Base-by-base conservation (phyloP, 2,113 vertebrate species). In the Oenanthe melanoleuca region DNA sequence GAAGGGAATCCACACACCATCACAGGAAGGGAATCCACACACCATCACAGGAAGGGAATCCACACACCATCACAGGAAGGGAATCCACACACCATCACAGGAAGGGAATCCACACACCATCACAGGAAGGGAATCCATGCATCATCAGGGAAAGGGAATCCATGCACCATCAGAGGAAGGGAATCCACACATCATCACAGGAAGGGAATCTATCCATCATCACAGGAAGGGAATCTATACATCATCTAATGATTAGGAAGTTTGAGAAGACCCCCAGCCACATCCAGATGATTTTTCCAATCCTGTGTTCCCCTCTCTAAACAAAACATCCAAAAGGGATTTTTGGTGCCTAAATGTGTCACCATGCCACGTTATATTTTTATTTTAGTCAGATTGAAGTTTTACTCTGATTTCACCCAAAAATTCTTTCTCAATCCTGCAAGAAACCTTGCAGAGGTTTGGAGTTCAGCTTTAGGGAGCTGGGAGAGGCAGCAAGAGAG, bases 321-420 rank as follows among this genome's bases (percentile, higher is more conserved):
- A n/a, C 8, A 34, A 3, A 10, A 57, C 11, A 44, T 13, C 10
- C 57, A 25, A 47, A 74, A 31, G 11, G 17, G 25, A 77, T 75
- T 77, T 63, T 22, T 37, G 4, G 6, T 69, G 40, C 24, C 44
- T 52, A 12, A 44, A 40, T 18, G 16, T 75, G 40, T n/a, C 5
- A 1, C n/a, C 4, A 2, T 13, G 17, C 21, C 31, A 31, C 0
- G 0, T 6, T 55, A 5, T 28, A 6, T 60, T 80, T 55, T 80
- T 38, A 75, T 15, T 82, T 45, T 11, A 69, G n/a, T 37, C 53
- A 77, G 12, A 57, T 3, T 45, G 29, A 72, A 80, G 12, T 7
- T 40, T 90, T 66, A 37, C 24, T 75, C 37, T 65, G 9, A 25
- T 63, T 49, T 57, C 11, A 49, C 23, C 28, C 33, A 72, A 59